phyloP scores from a whole-genome alignment of 2,113 vertebrate genomes.

The Mixornis gularis region DNA sequence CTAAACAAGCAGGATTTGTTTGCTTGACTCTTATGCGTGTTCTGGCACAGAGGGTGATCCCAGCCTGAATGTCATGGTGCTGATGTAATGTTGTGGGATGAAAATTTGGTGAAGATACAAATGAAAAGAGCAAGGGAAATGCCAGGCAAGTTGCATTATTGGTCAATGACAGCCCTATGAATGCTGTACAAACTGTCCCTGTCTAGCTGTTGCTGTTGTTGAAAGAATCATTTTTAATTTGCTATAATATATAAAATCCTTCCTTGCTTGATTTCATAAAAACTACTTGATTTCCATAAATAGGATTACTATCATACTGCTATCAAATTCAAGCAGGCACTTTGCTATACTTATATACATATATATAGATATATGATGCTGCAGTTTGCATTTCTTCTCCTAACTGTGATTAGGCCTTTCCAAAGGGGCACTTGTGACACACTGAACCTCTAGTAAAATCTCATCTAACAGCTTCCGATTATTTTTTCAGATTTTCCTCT shows the following conservation, averaged over 20 bases:
- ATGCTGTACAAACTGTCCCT: not conserved
- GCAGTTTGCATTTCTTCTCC: not conserved
- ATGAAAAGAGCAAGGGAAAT: not conserved
- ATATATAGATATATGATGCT: not conserved
- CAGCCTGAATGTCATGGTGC: not conserved
- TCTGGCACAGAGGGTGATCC: not conserved
- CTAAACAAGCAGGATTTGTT: not conserved
- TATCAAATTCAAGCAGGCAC: not conserved
- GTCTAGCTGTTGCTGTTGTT: not conserved
- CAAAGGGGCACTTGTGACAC: not conserved
- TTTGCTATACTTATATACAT: not conserved
- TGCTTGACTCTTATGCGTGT: not conserved
- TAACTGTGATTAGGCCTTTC: not conserved
- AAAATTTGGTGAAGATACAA: not conserved
- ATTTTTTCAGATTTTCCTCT: conserved; percentile 27
- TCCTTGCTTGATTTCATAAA: not conserved
- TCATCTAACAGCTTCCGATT: not conserved
- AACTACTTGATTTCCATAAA: not conserved
- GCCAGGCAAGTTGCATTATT: not conserved
- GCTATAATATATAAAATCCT: not conserved
- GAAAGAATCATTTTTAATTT: not conserved
- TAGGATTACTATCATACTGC: not conserved
- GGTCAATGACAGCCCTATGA: not conserved
- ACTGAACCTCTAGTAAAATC: not conserved
- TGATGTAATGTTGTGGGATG: not conserved